Evolutionary conservation across 2,797 vertebrate species (phyloP).

Genomic region (Otolemur crassicaudatus): DNA sequence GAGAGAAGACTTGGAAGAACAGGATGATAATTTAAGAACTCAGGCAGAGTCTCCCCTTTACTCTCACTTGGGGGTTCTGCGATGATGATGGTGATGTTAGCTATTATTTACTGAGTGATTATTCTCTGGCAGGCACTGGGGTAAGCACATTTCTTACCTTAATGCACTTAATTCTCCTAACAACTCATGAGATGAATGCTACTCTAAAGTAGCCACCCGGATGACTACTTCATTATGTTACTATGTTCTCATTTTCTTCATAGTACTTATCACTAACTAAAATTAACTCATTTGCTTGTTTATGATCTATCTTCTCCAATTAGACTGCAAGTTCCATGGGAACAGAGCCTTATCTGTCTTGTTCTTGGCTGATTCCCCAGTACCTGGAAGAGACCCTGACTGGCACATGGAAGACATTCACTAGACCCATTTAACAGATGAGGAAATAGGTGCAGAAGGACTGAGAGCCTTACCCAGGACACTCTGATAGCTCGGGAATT

Average conservation of each 20-base stretch:
- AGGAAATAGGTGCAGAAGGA: neutral
- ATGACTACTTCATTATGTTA: slow-evolving; percentile 45
- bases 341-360: slow-evolving; percentile 64
- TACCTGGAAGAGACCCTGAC: neutral
- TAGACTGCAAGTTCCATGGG: slow-evolving; percentile 69
- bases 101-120: slow-evolving; percentile 64
- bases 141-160: slow-evolving; percentile 50
- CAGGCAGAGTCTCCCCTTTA: slow-evolving; percentile 57
- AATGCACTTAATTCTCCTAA: slow-evolving; percentile 75
- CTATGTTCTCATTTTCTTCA: slow-evolving; percentile 67
- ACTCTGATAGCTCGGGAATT: neutral
- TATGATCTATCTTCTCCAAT: slow-evolving; percentile 64
- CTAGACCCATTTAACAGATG: slow-evolving; percentile 48
- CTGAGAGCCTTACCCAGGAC: neutral
- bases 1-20: slow-evolving; percentile 18
- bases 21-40: slow-evolving; percentile 50
- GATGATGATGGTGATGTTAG: slow-evolving; percentile 14
- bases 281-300: slow-evolving; percentile 76
- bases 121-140: slow-evolving; percentile 62
- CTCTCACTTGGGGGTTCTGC: slow-evolving; percentile 49
- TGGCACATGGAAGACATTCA: neutral
- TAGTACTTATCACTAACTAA: slow-evolving; percentile 66
- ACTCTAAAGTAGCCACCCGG: slow-evolving; percentile 33
- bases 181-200: slow-evolving; percentile 59
- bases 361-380: slow-evolving; percentile 57